Conservation (phyloP, 2,888 invertebrate genomes). For the Eupelmus urozonus region DNA sequence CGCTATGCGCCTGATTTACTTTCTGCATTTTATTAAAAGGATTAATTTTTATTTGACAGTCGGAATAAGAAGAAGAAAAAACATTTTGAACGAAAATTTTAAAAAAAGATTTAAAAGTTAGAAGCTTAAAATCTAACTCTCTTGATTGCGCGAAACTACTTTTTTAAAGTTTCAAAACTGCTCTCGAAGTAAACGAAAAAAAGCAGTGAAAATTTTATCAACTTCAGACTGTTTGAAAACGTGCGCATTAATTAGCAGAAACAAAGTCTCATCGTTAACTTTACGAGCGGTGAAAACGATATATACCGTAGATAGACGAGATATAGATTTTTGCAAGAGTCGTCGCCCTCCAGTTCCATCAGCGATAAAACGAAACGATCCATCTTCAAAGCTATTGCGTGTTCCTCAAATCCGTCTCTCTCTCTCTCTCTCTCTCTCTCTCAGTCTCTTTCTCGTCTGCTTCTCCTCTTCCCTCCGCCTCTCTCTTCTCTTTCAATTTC, state of each 20-base stretch:
- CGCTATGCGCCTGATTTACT: too few relatives aligned
- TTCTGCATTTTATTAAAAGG: too few relatives aligned
- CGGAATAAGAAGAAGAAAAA: too few relatives aligned
- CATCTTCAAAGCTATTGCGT: conserved; percentile 44
- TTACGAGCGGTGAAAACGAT: conserved; percentile 45
- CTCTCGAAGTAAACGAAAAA: too few relatives aligned
- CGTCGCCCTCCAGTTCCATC: conserved; percentile 23
- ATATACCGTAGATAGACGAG: conserved; percentile 12
- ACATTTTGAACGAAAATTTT: too few relatives aligned
- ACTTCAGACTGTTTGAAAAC: too few relatives aligned
- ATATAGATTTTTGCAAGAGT: conserved; percentile 28
- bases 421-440: not conserved
- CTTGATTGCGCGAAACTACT: too few relatives aligned
- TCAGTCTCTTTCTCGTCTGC: not conserved
- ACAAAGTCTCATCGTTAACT: conserved; percentile 10
- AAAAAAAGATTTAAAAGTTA: too few relatives aligned
- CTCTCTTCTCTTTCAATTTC: conserved; percentile 30
- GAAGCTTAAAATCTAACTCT: too few relatives aligned
- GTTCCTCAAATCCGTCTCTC: conserved; percentile 26
- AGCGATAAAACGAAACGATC: conserved; percentile 50
- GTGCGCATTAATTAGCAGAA: conserved; percentile 2
- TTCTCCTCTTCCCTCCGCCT: not conserved
- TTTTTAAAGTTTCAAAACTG: too few relatives aligned
- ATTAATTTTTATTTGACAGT: too few relatives aligned
- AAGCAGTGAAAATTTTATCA: too few relatives aligned